phyloP scores from a whole-genome alignment of 2,113 vertebrate genomes.

The Strix uralensis region DNA sequence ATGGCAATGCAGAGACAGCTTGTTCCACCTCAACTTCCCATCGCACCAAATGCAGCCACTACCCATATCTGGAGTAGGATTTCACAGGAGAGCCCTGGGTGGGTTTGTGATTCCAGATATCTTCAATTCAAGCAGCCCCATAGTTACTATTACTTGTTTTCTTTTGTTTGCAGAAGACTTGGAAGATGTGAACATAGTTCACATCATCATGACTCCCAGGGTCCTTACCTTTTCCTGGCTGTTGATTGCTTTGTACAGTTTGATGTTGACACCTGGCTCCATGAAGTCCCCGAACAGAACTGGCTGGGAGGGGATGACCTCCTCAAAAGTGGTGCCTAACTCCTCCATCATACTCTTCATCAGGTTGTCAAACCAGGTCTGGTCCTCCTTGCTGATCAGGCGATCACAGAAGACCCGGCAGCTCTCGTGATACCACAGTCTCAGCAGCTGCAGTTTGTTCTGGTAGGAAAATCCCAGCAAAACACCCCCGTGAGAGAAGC shows the following conservation, averaged over 20 bases:
- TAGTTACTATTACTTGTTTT: neutral
- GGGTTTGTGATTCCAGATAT: neutral
- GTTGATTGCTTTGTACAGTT: slow-evolving; percentile 79
- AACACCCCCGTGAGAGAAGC: neutral
- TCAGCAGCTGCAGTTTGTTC: slow-evolving; percentile 81
- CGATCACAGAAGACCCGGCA: slow-evolving; percentile 89
- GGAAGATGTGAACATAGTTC: neutral
- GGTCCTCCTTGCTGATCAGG: slow-evolving; percentile 84
- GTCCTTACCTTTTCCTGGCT: slow-evolving; percentile 79
- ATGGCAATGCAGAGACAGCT: neutral
- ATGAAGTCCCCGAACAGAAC: slow-evolving; percentile 92
- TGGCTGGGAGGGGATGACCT: slow-evolving; percentile 80
- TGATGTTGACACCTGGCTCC: slow-evolving; percentile 74
- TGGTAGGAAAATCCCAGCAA: slow-evolving; percentile 50
- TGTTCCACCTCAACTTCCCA: neutral
- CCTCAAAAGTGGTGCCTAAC: slow-evolving; percentile 76
- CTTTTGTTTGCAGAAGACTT: neutral
- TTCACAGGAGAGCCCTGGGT: neutral
- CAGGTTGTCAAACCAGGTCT: slow-evolving; percentile 83
- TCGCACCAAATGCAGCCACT: neutral
- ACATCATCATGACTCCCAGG: neutral
- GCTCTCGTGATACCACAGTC: slow-evolving; percentile 90
- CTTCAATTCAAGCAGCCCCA: neutral
- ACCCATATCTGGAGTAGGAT: neutral
- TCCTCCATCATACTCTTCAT: slow-evolving; percentile 76